phyloP scores from a whole-genome alignment of 2,888 invertebrate genomes.

The Amphipoea lucens region DNA sequence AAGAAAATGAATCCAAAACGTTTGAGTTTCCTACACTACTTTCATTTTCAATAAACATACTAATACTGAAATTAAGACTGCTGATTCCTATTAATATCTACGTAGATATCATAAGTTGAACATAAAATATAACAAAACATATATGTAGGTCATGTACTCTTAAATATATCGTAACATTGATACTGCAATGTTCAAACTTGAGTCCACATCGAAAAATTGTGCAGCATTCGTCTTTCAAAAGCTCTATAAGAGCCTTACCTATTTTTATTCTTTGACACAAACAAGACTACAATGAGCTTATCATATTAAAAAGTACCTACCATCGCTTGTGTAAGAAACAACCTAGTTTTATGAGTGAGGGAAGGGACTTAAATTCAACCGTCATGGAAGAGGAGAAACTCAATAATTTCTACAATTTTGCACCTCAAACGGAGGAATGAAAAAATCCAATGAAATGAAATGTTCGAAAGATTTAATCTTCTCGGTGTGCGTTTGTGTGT shows the following conservation, averaged over 20 bases:
- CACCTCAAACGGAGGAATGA: constrained; percentile 60
- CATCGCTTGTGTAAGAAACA: neutral
- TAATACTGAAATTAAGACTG: neutral
- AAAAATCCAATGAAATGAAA: constrained; percentile 67
- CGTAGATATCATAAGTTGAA: neutral
- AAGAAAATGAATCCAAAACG: neutral
- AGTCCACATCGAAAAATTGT: neutral
- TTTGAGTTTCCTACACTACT: too few species aligned
- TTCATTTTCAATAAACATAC: neutral
- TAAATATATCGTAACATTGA: neutral
- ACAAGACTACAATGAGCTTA: constrained; percentile 19
- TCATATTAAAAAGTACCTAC: neutral
- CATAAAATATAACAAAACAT: neutral
- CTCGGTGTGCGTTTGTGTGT: constrained; percentile 55
- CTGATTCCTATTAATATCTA: neutral
- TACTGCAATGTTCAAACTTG: neutral
- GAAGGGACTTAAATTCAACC: constrained; percentile 1
- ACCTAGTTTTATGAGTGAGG: neutral
- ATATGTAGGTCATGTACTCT: neutral
- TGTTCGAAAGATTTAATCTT: constrained; percentile 74
- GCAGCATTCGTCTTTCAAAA: constrained; percentile 1
- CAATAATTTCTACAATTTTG: constrained; percentile 42
- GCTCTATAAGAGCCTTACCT: neutral
- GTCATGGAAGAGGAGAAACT: constrained; percentile 6
- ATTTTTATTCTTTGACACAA: constrained; percentile 4